Percentiles rank a stretch among this genome's conserved stretches.
Evolutionary conservation across 2,888 invertebrate species (phyloP).

Genomic region (Atethmia centrago): DNA sequence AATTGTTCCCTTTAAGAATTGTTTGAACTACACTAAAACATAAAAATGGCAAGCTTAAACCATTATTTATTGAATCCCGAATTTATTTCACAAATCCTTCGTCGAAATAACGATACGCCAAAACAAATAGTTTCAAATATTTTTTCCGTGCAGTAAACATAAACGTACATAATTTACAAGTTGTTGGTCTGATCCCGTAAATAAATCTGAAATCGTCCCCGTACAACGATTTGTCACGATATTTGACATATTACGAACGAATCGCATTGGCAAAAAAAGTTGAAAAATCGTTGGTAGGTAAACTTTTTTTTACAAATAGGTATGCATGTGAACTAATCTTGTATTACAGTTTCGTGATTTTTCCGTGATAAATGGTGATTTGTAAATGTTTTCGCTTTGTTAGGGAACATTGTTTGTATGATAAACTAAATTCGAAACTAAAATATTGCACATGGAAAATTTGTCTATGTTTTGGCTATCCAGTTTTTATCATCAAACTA

Average conservation of each 20-base stretch:
- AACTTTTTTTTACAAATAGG: slow-evolving; percentile 57
- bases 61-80: slow-evolving; percentile 1
- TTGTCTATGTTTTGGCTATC: background rate
- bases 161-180: slow-evolving; percentile 50
- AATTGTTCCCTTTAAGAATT: no score
- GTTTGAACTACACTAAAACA: background rate
- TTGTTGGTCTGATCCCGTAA: slow-evolving; percentile 56
- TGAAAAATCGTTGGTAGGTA: slow-evolving; percentile 44
- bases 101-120: slow-evolving; percentile 18
- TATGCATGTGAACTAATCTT: slow-evolving; percentile 52
- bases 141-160: slow-evolving; percentile 27
- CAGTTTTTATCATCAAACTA: no score
- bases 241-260: slow-evolving; percentile 62
- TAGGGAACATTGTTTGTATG: slow-evolving; percentile 8
- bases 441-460: background rate
- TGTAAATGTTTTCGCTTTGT: slow-evolving; percentile 31
- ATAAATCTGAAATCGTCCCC: slow-evolving; percentile 57
- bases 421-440: slow-evolving; percentile 22
- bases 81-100: slow-evolving; percentile 35
- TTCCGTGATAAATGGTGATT: slow-evolving; percentile 40
- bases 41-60: background rate
- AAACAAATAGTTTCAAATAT: slow-evolving; percentile 26
- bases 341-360: slow-evolving; percentile 36
- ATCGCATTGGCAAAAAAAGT: slow-evolving; percentile 47
- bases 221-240: slow-evolving; percentile 65